Percentiles rank a stretch among this genome's conserved stretches.
Evolutionary conservation across 2,113 vertebrate genomes (phyloP).

Genomic region (Ceuthmochares aereus): DNA sequence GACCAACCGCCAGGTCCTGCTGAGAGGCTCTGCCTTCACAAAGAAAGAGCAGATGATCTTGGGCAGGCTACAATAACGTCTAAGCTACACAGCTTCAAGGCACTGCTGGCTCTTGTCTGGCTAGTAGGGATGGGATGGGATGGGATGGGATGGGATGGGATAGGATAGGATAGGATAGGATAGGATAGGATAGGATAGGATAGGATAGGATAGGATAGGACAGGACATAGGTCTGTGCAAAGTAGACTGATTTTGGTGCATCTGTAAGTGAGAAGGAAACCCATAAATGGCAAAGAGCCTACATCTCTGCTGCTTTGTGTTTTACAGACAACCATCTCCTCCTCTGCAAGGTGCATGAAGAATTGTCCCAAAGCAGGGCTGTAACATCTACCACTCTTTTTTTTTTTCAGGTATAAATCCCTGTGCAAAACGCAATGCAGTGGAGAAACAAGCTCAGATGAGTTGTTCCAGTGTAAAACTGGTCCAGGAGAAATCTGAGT

Average conservation of each 20-base stretch:
- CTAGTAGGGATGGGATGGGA: no score
- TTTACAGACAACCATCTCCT: neutral
- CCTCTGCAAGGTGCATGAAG: neutral
- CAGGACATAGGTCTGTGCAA: neutral
- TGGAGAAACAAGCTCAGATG: neutral
- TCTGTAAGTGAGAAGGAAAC: neutral
- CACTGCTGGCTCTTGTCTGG: neutral
- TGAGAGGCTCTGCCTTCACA: neutral
- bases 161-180: neutral
- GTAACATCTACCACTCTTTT: neutral
- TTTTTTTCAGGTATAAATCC: neutral
- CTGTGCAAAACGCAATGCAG: neutral
- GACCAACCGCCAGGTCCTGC: neutral
- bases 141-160: neutral
- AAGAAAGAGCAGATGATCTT: neutral
- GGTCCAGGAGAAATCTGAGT: neutral
- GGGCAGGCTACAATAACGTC: neutral
- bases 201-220: no score
- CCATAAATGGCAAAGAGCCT: neutral
- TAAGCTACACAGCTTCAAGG: neutral
- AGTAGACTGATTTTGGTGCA: neutral
- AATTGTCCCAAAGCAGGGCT: neutral
- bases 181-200: neutral
- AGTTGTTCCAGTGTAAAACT: constrained; percentile 6
- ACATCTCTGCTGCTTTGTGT: neutral